phyloP scores from a whole-genome alignment of 2,113 vertebrate genomes.

The Epinephelus cyanopodus region DNA sequence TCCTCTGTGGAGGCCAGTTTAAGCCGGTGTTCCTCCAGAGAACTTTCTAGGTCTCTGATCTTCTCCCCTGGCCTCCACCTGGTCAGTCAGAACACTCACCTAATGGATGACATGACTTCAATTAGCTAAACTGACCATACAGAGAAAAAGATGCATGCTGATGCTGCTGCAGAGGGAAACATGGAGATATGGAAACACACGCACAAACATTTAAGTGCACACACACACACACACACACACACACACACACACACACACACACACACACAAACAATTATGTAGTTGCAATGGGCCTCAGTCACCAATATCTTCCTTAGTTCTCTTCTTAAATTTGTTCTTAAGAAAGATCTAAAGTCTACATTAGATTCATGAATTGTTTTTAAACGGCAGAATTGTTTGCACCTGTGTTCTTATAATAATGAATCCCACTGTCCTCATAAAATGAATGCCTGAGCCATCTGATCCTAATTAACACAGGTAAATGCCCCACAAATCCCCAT shows the following conservation, averaged over 20 bases:
- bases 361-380: no score
- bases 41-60: conserved; percentile 95
- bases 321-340: no score
- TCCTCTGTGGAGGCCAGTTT: conserved; percentile 97
- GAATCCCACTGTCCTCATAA: no score
- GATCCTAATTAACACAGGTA: no score
- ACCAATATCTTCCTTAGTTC: no score
- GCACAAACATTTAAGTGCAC: no score
- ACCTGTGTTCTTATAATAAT: no score
- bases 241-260: neutral
- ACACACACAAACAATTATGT: neutral
- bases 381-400: no score
- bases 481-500: no score
- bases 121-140: neutral
- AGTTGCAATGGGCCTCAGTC: neutral
- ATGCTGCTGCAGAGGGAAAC: neutral
- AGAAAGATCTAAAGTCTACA: no score
- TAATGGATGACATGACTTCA: conserved; percentile 71
- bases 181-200: neutral
- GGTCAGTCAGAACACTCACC: conserved; percentile 98
- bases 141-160: neutral
- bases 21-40: conserved; percentile 92
- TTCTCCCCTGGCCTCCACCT: conserved; percentile 98
- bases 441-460: no score
- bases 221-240: neutral